Conservation (phyloP, 2,797 vertebrate species). For the Microctenopoma lineatum region DNA sequence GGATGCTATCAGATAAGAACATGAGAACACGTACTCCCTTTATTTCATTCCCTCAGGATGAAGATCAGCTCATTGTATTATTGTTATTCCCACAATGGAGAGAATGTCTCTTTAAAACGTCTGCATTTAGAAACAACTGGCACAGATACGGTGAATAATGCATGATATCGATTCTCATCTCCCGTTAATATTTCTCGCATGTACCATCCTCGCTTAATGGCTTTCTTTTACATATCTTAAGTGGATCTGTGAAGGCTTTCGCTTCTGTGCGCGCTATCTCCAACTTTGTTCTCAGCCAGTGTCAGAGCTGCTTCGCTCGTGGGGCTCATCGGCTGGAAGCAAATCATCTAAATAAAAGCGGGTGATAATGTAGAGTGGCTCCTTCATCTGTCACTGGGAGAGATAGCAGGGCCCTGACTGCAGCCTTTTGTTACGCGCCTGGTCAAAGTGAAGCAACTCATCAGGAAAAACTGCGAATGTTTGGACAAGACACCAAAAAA, state of each 20-base stretch:
- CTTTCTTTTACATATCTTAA: slow-evolving; percentile 61
- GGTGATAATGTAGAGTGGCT: slow-evolving; percentile 28
- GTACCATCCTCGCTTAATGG: slow-evolving; percentile 33
- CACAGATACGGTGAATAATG: slow-evolving; percentile 52
- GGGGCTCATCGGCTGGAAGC: slow-evolving; percentile 3
- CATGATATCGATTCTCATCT: slow-evolving; percentile 57
- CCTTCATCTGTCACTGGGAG: slow-evolving; percentile 21
- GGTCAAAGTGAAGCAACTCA: slow-evolving; percentile 41
- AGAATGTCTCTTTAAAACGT: slow-evolving; percentile 35
- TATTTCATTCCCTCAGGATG: slow-evolving; percentile 35
- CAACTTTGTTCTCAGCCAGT: slow-evolving; percentile 35
- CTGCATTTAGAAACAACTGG: slow-evolving; percentile 44
- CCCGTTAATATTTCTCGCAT: slow-evolving; percentile 33
- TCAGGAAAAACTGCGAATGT: slow-evolving; percentile 23
- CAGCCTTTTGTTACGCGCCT: slow-evolving; percentile 29
- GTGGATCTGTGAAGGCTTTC: slow-evolving; percentile 53
- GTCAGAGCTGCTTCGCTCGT: slow-evolving; percentile 25
- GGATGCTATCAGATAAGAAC: slow-evolving; percentile 37
- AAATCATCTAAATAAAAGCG: slow-evolving; percentile 35
- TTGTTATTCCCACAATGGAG: slow-evolving; percentile 47
- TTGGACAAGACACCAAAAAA: slow-evolving; percentile 17
- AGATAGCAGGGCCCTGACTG: slow-evolving; percentile 26
- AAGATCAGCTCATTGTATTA: slow-evolving; percentile 30
- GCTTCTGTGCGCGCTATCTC: slow-evolving; percentile 10
- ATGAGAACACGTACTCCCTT: slow-evolving; percentile 10